These are phyloP conservation scores for Malaclemys terrapin DNA, from an alignment of 2,113 vertebrate species.

Conservation along the genomic window DNA sequence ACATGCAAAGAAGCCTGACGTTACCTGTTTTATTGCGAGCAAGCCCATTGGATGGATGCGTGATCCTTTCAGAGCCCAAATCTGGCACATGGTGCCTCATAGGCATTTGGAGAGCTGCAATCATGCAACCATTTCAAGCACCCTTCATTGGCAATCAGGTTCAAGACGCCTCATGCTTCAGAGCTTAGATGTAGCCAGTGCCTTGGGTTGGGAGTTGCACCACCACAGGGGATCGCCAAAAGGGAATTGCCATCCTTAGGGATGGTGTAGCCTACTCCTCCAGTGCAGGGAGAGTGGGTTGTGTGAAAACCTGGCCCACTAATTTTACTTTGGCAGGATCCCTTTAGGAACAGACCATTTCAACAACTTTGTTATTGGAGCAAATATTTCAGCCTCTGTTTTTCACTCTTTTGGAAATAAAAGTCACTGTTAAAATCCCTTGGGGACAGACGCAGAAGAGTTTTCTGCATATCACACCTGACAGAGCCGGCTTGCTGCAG, in stretches of 20 bases:
- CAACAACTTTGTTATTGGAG: not conserved
- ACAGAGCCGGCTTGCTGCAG: not conserved
- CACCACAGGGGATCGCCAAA: too few relatives aligned
- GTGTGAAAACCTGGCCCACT: not conserved
- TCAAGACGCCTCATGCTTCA: not conserved
- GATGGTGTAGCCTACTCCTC: not conserved
- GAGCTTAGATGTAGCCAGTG: not conserved
- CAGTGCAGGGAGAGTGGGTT: not conserved
- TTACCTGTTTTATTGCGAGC: not conserved
- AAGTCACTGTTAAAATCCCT: accelerated
- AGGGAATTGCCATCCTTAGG: not conserved
- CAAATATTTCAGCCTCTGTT: not conserved
- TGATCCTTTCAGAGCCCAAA: not conserved
- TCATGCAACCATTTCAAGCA: not conserved
- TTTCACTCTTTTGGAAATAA: not conserved
- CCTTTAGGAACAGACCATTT: not conserved
- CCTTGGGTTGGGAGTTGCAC: not conserved
- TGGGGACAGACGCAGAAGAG: not conserved
- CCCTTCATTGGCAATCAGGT: not conserved
- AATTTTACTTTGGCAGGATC: not conserved
- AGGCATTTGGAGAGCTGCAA: not conserved
- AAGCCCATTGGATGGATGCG: accelerated
- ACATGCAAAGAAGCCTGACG: constrained; percentile 28
- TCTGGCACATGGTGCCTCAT: not conserved
- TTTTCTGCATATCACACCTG: not conserved